These are phyloP conservation scores for Ciona savignyi DNA, from an alignment of 23 tunicate genomes.

Conservation along the genomic window DNA sequence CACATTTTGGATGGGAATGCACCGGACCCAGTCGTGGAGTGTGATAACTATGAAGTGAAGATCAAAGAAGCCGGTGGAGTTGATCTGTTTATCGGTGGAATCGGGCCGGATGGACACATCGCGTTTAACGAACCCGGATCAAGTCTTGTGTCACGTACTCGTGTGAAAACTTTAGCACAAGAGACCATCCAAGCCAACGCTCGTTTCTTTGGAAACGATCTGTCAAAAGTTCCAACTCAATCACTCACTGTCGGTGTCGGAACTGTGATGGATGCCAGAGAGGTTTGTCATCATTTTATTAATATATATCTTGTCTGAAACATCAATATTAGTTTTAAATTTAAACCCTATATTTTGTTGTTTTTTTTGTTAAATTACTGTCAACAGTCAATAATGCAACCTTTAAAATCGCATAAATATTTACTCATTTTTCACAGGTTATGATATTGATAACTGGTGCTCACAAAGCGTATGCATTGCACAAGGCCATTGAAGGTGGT, in stretches of 20 bases:
- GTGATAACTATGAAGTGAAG: constrained; percentile 52
- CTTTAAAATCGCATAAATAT: too few relatives aligned
- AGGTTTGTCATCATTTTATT: constrained; percentile 22
- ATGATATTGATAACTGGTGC: constrained; percentile 92
- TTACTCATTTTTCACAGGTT: constrained; percentile 54
- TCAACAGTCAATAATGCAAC: too few relatives aligned
- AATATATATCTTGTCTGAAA: neutral
- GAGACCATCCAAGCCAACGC: constrained; percentile 94
- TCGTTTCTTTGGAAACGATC: constrained; percentile 70
- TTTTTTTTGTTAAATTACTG: neutral
- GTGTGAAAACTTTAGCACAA: constrained; percentile 79
- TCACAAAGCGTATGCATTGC: constrained; percentile 84
- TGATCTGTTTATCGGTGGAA: constrained; percentile 81
- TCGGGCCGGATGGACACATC: constrained; percentile 92
- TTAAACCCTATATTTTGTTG: neutral
- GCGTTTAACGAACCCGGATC: constrained; percentile 97
- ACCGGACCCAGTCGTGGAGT: constrained; percentile 51
- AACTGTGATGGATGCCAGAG: constrained; percentile 91
- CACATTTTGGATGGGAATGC: constrained; percentile 91
- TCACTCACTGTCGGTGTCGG: constrained; percentile 92
- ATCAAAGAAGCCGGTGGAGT: constrained; percentile 83
- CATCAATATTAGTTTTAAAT: neutral
- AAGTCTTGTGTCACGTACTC: constrained; percentile 79
- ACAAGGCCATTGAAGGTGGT: constrained; percentile 92
- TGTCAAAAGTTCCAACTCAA: constrained; percentile 73